Evolutionary conservation across 2,888 invertebrate species (phyloP), one percentile per base, ranked within the genome.

Genomic region (Dromius quadrimaculatus): DNA sequence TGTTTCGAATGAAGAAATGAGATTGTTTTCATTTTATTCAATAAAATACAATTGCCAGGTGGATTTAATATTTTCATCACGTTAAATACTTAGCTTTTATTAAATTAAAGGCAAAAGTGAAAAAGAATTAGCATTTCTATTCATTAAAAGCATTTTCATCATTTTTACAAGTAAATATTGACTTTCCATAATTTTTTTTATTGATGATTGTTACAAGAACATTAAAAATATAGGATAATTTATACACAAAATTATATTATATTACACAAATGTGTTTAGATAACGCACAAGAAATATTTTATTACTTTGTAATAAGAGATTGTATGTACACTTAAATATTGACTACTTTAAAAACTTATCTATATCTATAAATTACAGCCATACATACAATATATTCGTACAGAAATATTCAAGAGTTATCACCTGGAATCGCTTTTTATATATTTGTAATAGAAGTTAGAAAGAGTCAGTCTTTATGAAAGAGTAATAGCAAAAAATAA

Each of bases 131-230:
- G n/a, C n/a, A n/a, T n/a, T n/a, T n/a, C n/a, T n/a, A n/a, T n/a
- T n/a, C n/a, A n/a, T n/a, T n/a, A n/a, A n/a, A n/a, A n/a, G n/a
- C n/a, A n/a, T n/a, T n/a, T n/a, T n/a, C n/a, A n/a, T n/a, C n/a
- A n/a, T n/a, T n/a, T n/a, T n/a, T n/a, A n/a, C 17, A 43, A 38
- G 45, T 17, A 47, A 38, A 43, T 43, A 47, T 47, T 47, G 20
- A 17, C 15, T 28, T 28, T 54, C 23, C 28, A 54, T 59, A 36
- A 59, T 23, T 54, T 57, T 59, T 59, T 36, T 59, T 36, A 36
- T 59, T 59, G 36, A 19, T 59, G 59, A 59, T 59, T 59, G 59
- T 59, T 59, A 59, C 59, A 59, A 36, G 34, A 59, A 59, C 59
- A 59, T 57, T 57, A 34, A 34, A 32, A 54, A 36, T n/a, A 36